Conservation (phyloP, 2,888 invertebrate species). For the Synergus umbraculus region DNA sequence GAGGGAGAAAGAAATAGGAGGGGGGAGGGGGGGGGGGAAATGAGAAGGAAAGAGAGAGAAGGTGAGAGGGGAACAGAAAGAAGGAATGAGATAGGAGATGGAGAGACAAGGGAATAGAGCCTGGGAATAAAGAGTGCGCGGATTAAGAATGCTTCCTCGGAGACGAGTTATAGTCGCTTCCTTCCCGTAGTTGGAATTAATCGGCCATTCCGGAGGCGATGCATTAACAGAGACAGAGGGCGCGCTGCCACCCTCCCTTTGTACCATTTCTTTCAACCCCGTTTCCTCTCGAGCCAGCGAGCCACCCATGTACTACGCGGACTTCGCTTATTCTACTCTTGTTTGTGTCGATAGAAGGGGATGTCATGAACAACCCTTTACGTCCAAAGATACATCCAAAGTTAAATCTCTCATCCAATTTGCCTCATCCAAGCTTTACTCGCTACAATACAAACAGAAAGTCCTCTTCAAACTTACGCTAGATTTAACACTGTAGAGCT, state of each 20-base stretch:
- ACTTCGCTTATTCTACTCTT: slow-evolving; percentile 60
- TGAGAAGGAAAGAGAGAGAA: slow-evolving; percentile 52
- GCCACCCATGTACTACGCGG: slow-evolving; percentile 41
- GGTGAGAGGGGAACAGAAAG: slow-evolving; percentile 45
- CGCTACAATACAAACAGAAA: slow-evolving; percentile 15
- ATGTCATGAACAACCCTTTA: slow-evolving; percentile 42
- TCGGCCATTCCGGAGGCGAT: slow-evolving; percentile 75
- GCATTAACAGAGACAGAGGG: slow-evolving; percentile 74
- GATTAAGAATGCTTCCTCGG: slow-evolving; percentile 76
- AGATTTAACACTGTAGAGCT: slow-evolving; percentile 14
- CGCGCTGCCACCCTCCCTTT: slow-evolving; percentile 57
- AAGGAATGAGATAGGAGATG: slow-evolving; percentile 48
- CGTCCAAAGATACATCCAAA: slow-evolving; percentile 43
- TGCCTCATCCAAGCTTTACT: slow-evolving; percentile 29
- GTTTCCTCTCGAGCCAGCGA: slow-evolving; percentile 16
- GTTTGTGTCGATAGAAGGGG: slow-evolving; percentile 60
- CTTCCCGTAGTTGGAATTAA: slow-evolving; percentile 76
- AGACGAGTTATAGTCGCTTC: slow-evolving; percentile 76
- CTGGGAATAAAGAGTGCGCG: slow-evolving; percentile 74
- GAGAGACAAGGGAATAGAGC: slow-evolving; percentile 53
- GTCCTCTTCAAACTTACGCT: slow-evolving; percentile 31
- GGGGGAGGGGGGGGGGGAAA: slow-evolving; percentile 54
- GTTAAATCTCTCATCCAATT: slow-evolving; percentile 55
- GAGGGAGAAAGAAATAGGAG: slow-evolving; percentile 47
- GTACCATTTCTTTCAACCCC: slow-evolving; percentile 39